Percentiles rank a stretch among this genome's conserved stretches.
These are phyloP conservation scores for Neotoma lepida DNA, from an alignment of 2,113 vertebrate genomes.

Conservation along the genomic window DNA sequence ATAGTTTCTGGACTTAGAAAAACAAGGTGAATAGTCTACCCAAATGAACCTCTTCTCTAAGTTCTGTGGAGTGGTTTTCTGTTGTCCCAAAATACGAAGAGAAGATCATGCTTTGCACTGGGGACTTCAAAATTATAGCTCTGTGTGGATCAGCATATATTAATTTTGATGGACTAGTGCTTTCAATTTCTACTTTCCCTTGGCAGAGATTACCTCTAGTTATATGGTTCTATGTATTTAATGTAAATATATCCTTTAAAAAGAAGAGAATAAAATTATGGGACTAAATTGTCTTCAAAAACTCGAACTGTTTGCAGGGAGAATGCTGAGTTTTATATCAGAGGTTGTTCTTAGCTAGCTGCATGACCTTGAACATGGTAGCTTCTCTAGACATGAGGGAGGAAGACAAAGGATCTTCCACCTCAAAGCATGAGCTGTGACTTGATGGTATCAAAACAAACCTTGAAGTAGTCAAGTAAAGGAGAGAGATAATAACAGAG, in stretches of 20 bases:
- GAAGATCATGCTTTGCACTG: background rate
- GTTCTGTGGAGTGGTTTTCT: background rate
- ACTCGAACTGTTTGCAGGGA: background rate
- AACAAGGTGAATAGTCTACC: background rate
- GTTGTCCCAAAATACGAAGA: background rate
- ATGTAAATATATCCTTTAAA: background rate
- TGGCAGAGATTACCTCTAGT: background rate
- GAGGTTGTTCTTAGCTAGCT: background rate
- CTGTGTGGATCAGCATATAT: background rate
- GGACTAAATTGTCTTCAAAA: background rate
- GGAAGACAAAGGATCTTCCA: background rate
- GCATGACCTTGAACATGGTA: background rate
- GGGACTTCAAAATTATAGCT: slow-evolving; percentile 3
- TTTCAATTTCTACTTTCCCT: slow-evolving; percentile 7
- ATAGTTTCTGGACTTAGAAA: slow-evolving; percentile 21
- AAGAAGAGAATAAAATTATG: background rate
- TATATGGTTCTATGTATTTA: background rate
- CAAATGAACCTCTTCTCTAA: background rate
- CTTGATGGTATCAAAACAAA: slow-evolving; percentile 31
- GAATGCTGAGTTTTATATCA: background rate
- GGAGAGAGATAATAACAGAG: background rate
- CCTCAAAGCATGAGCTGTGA: background rate
- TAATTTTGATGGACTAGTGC: background rate
- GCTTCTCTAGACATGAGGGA: background rate
- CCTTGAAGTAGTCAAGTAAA: background rate